A percentile compares a stretch with the other conserved stretches of the same genome.
Evolutionary conservation across 1,140 invertebrate genomes (phyloP).

Genomic region (Scaptomyza graminum): DNA sequence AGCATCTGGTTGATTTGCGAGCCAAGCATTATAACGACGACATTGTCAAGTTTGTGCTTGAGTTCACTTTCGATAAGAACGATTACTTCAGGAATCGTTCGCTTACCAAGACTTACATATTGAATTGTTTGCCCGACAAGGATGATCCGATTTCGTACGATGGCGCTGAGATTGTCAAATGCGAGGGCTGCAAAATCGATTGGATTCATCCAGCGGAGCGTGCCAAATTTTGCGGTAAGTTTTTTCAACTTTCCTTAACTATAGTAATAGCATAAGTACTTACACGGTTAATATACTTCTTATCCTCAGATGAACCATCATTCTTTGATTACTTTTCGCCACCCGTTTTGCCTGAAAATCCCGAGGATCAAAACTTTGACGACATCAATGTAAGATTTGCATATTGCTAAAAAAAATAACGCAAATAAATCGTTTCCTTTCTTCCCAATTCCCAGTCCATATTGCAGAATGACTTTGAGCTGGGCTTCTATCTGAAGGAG

Average conservation of each 20-base stretch:
- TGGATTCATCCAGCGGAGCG: constrained; percentile 90
- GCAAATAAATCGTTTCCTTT: not conserved
- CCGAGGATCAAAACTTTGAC: constrained; percentile 56
- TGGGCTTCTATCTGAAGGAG: constrained; percentile 95
- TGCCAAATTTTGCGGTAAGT: constrained; percentile 92
- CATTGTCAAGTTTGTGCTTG: constrained; percentile 88
- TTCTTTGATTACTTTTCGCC: constrained; percentile 98
- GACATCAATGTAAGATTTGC: constrained; percentile 71
- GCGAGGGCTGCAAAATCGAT: constrained; percentile 86
- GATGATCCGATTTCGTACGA: constrained; percentile 95
- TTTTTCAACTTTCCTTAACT: constrained; percentile 62
- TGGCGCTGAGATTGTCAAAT: constrained; percentile 95
- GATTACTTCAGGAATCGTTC: constrained; percentile 94
- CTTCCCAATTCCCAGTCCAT: constrained; percentile 50
- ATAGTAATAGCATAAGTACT: too few species aligned
- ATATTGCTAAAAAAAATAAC: not conserved
- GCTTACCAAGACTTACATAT: constrained; percentile 94
- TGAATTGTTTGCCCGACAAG: constrained; percentile 92
- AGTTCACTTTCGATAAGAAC: constrained; percentile 95
- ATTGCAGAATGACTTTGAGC: constrained; percentile 92
- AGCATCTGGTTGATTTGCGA: constrained; percentile 63
- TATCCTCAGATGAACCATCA: constrained; percentile 71
- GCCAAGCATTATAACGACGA: constrained; percentile 56
- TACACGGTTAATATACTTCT: too few species aligned
- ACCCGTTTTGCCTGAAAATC: constrained; percentile 84